These are phyloP conservation scores for Hydrotaea cyrtoneurina DNA, from an alignment of 2,888 invertebrate species.

Conservation along the genomic window DNA sequence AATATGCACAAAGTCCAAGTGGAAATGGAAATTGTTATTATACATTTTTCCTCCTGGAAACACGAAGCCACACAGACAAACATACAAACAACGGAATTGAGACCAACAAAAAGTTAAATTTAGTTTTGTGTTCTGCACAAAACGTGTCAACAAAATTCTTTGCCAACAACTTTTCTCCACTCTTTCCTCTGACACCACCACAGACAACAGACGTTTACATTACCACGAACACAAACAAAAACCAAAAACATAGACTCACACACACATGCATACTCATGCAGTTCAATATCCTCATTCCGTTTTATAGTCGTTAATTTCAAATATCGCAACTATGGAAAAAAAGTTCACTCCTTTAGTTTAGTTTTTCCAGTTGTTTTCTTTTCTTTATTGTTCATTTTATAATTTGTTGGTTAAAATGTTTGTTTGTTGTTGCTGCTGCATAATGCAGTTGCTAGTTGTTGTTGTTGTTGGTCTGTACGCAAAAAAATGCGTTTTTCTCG, in stretches of 20 bases:
- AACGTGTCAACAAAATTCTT: constrained; percentile 62
- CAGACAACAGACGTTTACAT: neutral
- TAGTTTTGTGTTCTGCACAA: constrained; percentile 38
- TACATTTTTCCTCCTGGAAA: constrained; percentile 27
- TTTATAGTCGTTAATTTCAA: constrained; percentile 56
- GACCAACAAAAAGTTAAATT: constrained; percentile 11
- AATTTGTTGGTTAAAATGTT: neutral
- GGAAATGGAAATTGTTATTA: constrained; percentile 34
- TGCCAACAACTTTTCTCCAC: constrained; percentile 58
- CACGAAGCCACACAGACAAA: constrained; percentile 36
- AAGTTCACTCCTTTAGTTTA: neutral
- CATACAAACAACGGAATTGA: constrained; percentile 19
- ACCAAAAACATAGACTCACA: too few species aligned
- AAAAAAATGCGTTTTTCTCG: constrained; percentile 17
- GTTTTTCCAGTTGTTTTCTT: neutral
- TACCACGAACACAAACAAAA: neutral
- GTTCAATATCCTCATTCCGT: constrained; percentile 64
- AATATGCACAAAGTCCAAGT: constrained; percentile 49
- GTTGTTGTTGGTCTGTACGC: neutral
- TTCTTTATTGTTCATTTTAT: too few species aligned
- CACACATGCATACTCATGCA: constrained; percentile 8
- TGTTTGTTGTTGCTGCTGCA: constrained; percentile 13
- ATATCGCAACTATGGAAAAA: neutral
- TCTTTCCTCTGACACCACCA: neutral
- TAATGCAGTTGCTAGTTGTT: too few species aligned